phyloP scores from a whole-genome alignment of 2,797 vertebrate genomes.

The Oreonectes daqikongensis region DNA sequence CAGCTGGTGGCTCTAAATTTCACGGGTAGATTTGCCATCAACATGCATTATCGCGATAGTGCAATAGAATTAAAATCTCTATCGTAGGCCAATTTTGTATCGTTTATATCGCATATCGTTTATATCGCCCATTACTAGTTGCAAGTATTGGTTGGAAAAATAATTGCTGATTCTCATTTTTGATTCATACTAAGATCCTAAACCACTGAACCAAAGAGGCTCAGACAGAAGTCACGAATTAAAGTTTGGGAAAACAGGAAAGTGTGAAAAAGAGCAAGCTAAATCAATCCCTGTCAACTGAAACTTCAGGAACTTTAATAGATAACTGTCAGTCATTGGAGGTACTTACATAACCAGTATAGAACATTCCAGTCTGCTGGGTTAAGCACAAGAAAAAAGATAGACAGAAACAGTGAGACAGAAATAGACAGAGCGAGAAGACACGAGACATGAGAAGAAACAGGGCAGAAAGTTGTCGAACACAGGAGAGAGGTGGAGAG shows the following conservation, averaged over 20 bases:
- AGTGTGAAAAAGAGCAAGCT: neutral
- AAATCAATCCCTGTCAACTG: slow-evolving; percentile 3
- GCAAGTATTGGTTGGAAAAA: too few relatives aligned
- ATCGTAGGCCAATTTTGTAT: too few relatives aligned
- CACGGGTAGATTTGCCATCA: too few relatives aligned
- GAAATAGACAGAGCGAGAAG: slow-evolving; percentile 47
- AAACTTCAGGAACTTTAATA: slow-evolving; percentile 34
- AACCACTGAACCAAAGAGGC: neutral
- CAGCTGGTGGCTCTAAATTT: too few relatives aligned
- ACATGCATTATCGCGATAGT: too few relatives aligned
- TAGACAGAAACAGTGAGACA: slow-evolving; percentile 40
- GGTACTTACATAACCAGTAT: slow-evolving; percentile 92
- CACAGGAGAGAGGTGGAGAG: slow-evolving; percentile 56
- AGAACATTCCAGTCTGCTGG: slow-evolving; percentile 91
- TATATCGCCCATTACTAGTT: too few relatives aligned
- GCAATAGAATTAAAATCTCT: too few relatives aligned
- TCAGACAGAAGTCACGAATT: neutral
- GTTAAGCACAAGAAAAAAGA: slow-evolving; percentile 68
- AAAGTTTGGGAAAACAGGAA: neutral
- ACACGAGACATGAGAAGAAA: slow-evolving; percentile 49
- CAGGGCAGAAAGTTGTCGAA: slow-evolving; percentile 58
- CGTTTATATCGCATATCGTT: too few relatives aligned
- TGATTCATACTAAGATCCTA: too few relatives aligned
- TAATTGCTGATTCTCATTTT: too few relatives aligned
- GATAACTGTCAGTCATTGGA: slow-evolving; percentile 33